Evolutionary conservation across 2,888 invertebrate genomes (phyloP), one percentile per base, ranked within the genome.

Genomic region (Drosophila nr. perissopoda): DNA sequence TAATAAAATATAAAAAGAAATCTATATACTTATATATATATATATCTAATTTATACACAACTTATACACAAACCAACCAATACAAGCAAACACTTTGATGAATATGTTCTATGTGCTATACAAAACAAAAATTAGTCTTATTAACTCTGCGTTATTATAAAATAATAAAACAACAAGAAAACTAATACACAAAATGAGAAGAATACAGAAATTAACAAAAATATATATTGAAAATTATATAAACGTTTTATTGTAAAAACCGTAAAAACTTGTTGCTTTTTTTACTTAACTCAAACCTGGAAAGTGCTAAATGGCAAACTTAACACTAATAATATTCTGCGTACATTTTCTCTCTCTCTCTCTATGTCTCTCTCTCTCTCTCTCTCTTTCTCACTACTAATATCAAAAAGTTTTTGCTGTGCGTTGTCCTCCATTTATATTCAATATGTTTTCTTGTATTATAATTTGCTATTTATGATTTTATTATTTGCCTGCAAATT

Each of bases 181-280:
- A 72, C 65, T 74, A 74, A 70, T 64, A 63, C 69, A 81, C 52
- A 59, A 53, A 62, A 76, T 27, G 49, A 49, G 27, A 49, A 51
- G 29, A 69, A 64, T 74, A 74, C 74, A 69, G 70, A 81, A 74
- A 74, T 51, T 54, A 76, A 74, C 73, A 67, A 78, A 34, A 46
- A 71, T 79, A 74, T 81, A 78, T 81, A 81, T 81, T 83, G 82
- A 83, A 79, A 88, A 90, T 90, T 90, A 90, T 90, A 90, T 88
- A 84, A 85, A 85, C 85, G 88, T 88, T 89, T 90, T 90, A 89
- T 89, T 90, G 89, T 89, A 90, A 89, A 90, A 88, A 87, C 84
- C 85, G 85, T 85, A 85, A 87, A 81, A 85, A 82, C 82, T 84
- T 85, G 85, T 85, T 85, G 88, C 88, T 88, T 85, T 68, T 85